Evolutionary conservation across 2,888 invertebrate genomes (phyloP).

Genomic region (Drosophila lacicola): DNA sequence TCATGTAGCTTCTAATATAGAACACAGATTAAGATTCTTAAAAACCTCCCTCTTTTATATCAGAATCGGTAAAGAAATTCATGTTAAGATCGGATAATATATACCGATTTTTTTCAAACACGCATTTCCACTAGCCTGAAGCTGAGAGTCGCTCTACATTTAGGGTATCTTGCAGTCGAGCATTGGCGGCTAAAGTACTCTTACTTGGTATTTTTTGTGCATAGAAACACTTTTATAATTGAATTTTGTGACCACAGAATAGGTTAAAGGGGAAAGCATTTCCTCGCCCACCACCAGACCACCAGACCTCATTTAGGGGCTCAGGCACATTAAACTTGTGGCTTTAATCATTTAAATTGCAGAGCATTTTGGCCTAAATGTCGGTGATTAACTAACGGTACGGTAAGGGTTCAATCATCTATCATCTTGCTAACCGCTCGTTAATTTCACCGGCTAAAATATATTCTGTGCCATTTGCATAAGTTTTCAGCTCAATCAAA

Average conservation of each 20-base stretch:
- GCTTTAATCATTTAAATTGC: constrained; percentile 79
- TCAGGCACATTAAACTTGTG: constrained; percentile 15
- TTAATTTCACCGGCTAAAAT: constrained; percentile 47
- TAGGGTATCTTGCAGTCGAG: not conserved
- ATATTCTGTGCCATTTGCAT: constrained; percentile 71
- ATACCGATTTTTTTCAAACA: no score
- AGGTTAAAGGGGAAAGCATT: no score
- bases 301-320: constrained; percentile 15
- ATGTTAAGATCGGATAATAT: no score
- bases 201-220: not conserved
- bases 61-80: no score
- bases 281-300: not conserved
- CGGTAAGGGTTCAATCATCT: constrained; percentile 53
- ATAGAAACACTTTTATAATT: constrained; percentile 62
- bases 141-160: no score
- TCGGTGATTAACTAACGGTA: constrained; percentile 55
- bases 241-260: constrained; percentile 54
- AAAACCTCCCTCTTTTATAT: no score
- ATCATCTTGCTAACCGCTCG: constrained; percentile 52
- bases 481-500: constrained; percentile 63
- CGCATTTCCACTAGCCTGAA: no score
- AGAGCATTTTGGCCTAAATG: constrained; percentile 60
- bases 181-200: no score
- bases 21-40: no score
- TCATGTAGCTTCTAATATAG: no score